Percentiles rank a stretch among this genome's conserved stretches.
phyloP scores from a whole-genome alignment of 2,888 invertebrate species.

The Leptinotarsa haldemani region DNA sequence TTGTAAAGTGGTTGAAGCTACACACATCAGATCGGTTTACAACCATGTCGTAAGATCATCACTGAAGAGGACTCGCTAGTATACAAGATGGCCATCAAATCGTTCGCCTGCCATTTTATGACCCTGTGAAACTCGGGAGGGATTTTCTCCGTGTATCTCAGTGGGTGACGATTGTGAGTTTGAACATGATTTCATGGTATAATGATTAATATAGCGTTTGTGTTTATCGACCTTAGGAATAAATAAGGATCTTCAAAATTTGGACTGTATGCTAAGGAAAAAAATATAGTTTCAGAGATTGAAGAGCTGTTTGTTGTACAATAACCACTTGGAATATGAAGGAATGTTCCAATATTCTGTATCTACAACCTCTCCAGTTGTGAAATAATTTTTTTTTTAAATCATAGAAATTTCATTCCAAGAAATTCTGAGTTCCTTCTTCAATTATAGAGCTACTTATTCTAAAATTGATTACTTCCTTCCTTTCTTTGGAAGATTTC shows the following conservation, averaged over 20 bases:
- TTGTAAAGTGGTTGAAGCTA: conserved; percentile 41
- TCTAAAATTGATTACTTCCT: too few relatives aligned
- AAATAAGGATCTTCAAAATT: neutral
- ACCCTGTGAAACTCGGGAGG: conserved; percentile 35
- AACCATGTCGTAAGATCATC: conserved; percentile 54
- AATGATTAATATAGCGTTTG: neutral
- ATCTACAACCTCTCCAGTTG: too few relatives aligned
- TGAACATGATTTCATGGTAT: neutral
- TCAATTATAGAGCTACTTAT: too few relatives aligned
- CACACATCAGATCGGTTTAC: conserved; percentile 47
- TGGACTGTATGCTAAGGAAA: too few relatives aligned
- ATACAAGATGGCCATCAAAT: conserved; percentile 58
- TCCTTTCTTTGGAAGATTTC: too few relatives aligned
- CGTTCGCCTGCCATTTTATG: conserved; percentile 49
- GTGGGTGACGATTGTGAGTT: conserved; percentile 19
- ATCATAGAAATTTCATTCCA: too few relatives aligned
- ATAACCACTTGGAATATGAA: too few relatives aligned
- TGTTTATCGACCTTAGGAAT: neutral
- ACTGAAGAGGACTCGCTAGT: conserved; percentile 43
- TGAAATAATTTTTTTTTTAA: too few relatives aligned
- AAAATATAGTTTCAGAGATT: too few relatives aligned
- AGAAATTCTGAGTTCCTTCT: too few relatives aligned
- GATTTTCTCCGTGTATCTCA: conserved; percentile 30
- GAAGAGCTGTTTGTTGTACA: too few relatives aligned
- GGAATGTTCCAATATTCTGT: too few relatives aligned